Evolutionary conservation across 2,113 vertebrate genomes (phyloP), one percentile per base, ranked within the genome.

Genomic region (Eubucco bourcierii): DNA sequence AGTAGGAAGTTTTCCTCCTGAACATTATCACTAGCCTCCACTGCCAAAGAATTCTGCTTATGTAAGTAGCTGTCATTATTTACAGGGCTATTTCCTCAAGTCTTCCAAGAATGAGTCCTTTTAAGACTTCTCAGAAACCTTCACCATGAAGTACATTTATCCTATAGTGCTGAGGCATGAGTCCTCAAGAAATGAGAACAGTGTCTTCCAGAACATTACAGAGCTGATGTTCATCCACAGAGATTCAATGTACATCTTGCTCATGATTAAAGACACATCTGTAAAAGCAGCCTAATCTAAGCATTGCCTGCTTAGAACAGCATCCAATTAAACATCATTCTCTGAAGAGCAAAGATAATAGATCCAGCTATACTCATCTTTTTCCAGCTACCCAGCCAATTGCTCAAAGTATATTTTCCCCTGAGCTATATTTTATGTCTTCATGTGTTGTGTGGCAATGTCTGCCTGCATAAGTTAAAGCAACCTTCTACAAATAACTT

Each of bases 101-200:
- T 87, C 89, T 96, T 96, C 95, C 93, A 92, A 78, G 96, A 96
- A 96, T 37, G 58, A 95, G 44, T 75, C 82, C 27, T 94, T 93
- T 94, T 92, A 95, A 94, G 81, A 94, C 93, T 96, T 96, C 95
- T 94, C 73, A 96, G 95, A 96, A 96, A 93, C 83, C 74, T 81
- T 94, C 90, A 93, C 76, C 76, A 71, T 82, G 65, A 80, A 92
- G 84, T 82, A 93, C 89, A 92, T 87, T 90, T 53, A 92, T 67
- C 75, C 82, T 85, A 41, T 61, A 37, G 60, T 87, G 79, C 79
- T 78, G 76, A 80, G 87, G 82, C 84, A 68, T 5, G 63, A 86
- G 55, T 88, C 81, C 79, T 85, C 59, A 33, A 91, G 53, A 90
- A 92, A 87, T 83, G 90, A 83, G 90, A 68, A 88, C 92, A 92